Base-by-base conservation (phyloP, 2,888 invertebrate species). In the Barypeithes pellucidus region DNA sequence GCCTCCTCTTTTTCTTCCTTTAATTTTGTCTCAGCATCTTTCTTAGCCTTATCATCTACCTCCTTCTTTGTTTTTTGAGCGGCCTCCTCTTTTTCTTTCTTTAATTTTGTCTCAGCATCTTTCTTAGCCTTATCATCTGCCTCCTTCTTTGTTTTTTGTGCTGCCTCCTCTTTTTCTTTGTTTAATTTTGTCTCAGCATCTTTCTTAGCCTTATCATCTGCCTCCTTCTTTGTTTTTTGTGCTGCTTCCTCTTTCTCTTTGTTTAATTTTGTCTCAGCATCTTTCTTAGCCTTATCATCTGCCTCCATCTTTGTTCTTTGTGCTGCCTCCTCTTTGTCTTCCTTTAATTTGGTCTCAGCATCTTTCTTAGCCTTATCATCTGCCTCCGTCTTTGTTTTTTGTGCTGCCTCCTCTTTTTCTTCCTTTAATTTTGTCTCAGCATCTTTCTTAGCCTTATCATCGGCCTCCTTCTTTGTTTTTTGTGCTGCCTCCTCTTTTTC, bases 121-220 rank as follows among this genome's bases (percentile, higher is more conserved):
- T 74, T 41, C 57, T 71, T 74, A 47, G 60, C 68, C 72, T 75
- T 75, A 63, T 47, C 65, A 73, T 75, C 70, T 68, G 52, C 71
- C 66, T 76, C 60, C 60, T 59, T 68, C 57, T 75, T 59, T 50
- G 52, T 63, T 73, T 73, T 75, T 18, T 61, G 70, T 33, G 63
- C 59, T 16, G 39, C 29, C 16, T 39, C 45, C 29, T 67, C 22
- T 39, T 5, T 29, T 74, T 76, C 65, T 7, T 9, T 29, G 62
- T 76, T 80, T 76, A 50, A 78, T 75, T 66, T 75, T 70, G 9
- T 69, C 77, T 61, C 78, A 57, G 14, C 73, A 60, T 68, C 80
- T 66, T 65, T 73, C 68, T 63, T 72, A 22, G 50, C 73, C 52
- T 80, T 78, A 16, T 77, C 76, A 63, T 80, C 66, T 9, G 72